Percentiles rank a stretch among this genome's conserved stretches.
Evolutionary conservation across 2,113 vertebrate species (phyloP).

Genomic region (Chlamydotis undulata): DNA sequence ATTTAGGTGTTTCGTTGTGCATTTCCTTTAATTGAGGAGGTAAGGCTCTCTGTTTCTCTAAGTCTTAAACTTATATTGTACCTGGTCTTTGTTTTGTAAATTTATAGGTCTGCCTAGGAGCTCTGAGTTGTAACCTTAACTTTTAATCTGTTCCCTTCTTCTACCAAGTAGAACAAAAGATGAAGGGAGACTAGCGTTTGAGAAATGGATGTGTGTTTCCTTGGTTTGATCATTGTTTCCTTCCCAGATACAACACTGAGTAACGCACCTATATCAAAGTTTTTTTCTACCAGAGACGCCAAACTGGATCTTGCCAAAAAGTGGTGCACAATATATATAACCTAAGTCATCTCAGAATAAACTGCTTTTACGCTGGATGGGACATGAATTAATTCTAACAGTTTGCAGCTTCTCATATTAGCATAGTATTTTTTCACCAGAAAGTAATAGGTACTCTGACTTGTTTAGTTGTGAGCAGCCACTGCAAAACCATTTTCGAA

Average conservation of each 20-base stretch:
- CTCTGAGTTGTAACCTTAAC: neutral
- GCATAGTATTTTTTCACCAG: neutral
- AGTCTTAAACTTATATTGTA: neutral
- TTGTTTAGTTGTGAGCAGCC: neutral
- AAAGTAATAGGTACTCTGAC: neutral
- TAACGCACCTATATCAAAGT: neutral
- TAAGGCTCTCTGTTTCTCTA: neutral
- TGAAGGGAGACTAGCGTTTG: neutral
- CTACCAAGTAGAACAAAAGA: neutral
- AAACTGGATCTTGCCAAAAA: neutral
- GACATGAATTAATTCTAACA: neutral
- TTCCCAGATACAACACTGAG: neutral
- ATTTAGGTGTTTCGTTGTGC: neutral
- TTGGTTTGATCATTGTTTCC: neutral
- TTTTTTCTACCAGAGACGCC: neutral
- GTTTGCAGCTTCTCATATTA: neutral
- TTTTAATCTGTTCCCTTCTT: neutral
- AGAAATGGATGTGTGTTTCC: neutral
- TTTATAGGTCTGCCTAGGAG: neutral
- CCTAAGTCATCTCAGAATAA: neutral
- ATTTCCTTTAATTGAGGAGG: neutral
- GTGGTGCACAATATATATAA: neutral
- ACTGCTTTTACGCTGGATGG: neutral
- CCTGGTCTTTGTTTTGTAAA: neutral
- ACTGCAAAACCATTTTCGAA: neutral